Evolutionary conservation across 2,888 invertebrate species (phyloP).

Genomic region (Brachyptera putata): DNA sequence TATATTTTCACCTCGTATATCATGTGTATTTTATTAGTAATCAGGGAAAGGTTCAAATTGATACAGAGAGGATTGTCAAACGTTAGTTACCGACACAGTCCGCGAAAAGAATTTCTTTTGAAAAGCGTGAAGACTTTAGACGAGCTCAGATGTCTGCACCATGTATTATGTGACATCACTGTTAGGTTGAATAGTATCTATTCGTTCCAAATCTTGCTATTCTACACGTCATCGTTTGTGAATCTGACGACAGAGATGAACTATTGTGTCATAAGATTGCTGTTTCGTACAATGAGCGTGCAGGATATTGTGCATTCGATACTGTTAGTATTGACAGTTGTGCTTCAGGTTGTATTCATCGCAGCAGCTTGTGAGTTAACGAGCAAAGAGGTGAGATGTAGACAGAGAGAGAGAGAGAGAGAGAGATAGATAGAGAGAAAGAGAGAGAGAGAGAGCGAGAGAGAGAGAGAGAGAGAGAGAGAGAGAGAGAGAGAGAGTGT

Average conservation of each 20-base stretch:
- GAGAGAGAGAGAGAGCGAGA: too few relatives aligned
- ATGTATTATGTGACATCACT: background rate
- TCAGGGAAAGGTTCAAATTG: background rate
- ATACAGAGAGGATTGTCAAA: too few relatives aligned
- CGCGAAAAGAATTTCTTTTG: too few relatives aligned
- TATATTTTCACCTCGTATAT: background rate
- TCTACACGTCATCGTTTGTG: background rate
- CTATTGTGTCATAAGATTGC: background rate
- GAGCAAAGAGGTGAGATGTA: background rate
- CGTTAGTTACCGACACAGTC: too few relatives aligned
- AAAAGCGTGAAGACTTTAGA: too few relatives aligned
- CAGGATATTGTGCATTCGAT: background rate
- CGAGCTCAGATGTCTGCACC: background rate
- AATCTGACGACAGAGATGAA: slow-evolving; percentile 3
- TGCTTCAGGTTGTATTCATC: background rate
- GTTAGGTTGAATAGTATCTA: background rate
- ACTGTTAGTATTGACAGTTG: background rate
- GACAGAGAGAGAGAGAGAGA: too few relatives aligned
- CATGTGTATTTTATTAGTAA: background rate
- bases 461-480: too few relatives aligned
- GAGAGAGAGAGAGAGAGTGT: too few relatives aligned
- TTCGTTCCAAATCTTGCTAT: background rate
- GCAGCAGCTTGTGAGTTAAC: background rate
- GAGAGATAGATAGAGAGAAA: too few relatives aligned
- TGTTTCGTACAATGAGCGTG: background rate